Percentiles rank a stretch among this genome's conserved stretches.
These are phyloP conservation scores for Botia kubotai DNA, from an alignment of 2,797 vertebrate species.

Conservation along the genomic window DNA sequence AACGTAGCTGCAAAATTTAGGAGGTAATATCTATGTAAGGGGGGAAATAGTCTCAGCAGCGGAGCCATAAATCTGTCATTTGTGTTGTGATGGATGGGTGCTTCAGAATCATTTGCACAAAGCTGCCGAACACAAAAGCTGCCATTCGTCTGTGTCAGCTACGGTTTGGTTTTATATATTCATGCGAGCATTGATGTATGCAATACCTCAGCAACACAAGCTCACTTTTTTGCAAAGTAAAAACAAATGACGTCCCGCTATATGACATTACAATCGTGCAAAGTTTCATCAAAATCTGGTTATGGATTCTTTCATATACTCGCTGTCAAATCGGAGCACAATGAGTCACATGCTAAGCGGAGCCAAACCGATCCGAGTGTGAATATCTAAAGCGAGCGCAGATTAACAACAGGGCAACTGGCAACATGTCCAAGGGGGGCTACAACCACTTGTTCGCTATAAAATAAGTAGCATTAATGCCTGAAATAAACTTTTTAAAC, in stretches of 20 bases:
- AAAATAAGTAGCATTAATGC: background rate
- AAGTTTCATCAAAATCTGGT: constrained; percentile 13
- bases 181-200: background rate
- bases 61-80: constrained; percentile 55
- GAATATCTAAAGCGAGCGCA: background rate
- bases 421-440: background rate
- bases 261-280: background rate
- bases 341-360: background rate
- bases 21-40: constrained; percentile 59
- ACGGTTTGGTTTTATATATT: constrained; percentile 34
- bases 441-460: background rate
- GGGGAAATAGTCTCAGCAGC: constrained; percentile 45
- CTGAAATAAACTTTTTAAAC: no score
- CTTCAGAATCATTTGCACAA: constrained; percentile 50
- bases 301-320: constrained; percentile 1
- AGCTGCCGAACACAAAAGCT: constrained; percentile 45
- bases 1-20: constrained; percentile 64
- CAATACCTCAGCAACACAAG: background rate
- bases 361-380: background rate
- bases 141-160: constrained; percentile 33
- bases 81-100: constrained; percentile 59
- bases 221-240: constrained; percentile 15
- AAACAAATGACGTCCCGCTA: constrained; percentile 21
- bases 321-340: background rate
- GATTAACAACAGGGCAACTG: background rate